phyloP scores from a whole-genome alignment of 1,140 invertebrate genomes.

The Drosophila parvula region DNA sequence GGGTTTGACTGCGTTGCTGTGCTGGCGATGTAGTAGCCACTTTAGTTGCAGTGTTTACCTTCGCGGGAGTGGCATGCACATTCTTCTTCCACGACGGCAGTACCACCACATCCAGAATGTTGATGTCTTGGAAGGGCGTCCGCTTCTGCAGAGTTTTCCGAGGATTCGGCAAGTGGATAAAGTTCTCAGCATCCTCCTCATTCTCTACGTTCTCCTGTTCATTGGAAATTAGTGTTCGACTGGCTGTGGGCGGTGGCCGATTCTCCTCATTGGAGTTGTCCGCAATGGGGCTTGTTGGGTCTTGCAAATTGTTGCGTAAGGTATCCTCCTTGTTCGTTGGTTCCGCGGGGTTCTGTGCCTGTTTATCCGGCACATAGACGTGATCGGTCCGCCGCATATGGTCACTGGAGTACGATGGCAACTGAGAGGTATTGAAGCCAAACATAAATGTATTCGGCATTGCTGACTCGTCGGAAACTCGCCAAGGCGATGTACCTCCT shows the following conservation, averaged over 20 bases:
- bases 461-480: conserved; percentile 54
- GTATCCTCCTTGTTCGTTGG: conserved; percentile 1
- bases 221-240: neutral
- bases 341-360: neutral
- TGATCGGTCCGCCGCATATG: conserved; percentile 36
- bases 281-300: neutral
- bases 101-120: conserved; percentile 70
- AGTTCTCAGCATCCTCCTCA: conserved; percentile 45
- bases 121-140: conserved; percentile 69
- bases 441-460: conserved; percentile 71
- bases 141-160: conserved; percentile 59
- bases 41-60: conserved; percentile 4
- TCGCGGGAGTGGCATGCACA: conserved; percentile 29
- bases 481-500: conserved; percentile 65
- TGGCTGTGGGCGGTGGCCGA: conserved; percentile 35
- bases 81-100: conserved; percentile 73
- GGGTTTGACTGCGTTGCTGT: conserved; percentile 18
- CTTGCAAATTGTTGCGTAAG: neutral
- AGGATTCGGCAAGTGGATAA: conserved; percentile 71
- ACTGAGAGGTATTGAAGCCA: conserved; percentile 62
- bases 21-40: neutral
- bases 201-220: conserved; percentile 50
- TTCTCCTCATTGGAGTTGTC: conserved; percentile 79
- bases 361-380: conserved; percentile 59
- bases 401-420: conserved; percentile 79